These are phyloP conservation scores for Zophobas atratus DNA, from an alignment of 1,140 invertebrate species.

Conservation along the genomic window DNA sequence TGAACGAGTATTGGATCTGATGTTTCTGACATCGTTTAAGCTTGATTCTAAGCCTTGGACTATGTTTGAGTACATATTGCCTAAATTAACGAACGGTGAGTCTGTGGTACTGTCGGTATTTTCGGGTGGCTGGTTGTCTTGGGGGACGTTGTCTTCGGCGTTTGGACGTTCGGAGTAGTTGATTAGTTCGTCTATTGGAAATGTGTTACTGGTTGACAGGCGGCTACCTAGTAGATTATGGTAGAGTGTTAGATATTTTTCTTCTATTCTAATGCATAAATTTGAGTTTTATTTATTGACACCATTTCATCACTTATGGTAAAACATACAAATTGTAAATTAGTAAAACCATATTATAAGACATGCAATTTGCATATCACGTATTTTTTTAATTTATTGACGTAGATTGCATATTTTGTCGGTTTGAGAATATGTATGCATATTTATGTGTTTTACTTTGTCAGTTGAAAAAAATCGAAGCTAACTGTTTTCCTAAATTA, in stretches of 20 bases:
- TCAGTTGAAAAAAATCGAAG: too few relatives aligned
- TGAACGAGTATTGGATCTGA: conserved; percentile 56
- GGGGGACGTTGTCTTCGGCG: conserved; percentile 53
- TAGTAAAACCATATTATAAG: too few relatives aligned
- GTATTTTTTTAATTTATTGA: too few relatives aligned
- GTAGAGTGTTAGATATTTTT: neutral
- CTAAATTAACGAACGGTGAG: conserved; percentile 56
- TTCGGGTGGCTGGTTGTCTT: conserved; percentile 8
- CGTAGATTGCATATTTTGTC: too few relatives aligned
- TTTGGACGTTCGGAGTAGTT: conserved; percentile 64
- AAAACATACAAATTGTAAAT: too few relatives aligned
- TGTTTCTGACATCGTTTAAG: conserved; percentile 62
- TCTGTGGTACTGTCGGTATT: conserved; percentile 52
- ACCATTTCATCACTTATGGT: too few relatives aligned
- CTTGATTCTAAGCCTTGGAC: conserved; percentile 64
- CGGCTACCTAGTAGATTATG: neutral
- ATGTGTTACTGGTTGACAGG: conserved; percentile 26
- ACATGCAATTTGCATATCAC: too few relatives aligned
- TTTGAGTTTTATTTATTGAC: too few relatives aligned
- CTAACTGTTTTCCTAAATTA: too few relatives aligned
- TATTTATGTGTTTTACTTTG: too few relatives aligned
- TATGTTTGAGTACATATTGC: conserved; percentile 65
- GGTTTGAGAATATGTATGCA: too few relatives aligned
- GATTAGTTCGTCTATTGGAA: conserved; percentile 64
- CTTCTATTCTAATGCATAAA: too few relatives aligned